A percentile compares a stretch with the other conserved stretches of the same genome.
Evolutionary conservation across 2,888 invertebrate genomes (phyloP).

Genomic region (Ypsolopha sequella): DNA sequence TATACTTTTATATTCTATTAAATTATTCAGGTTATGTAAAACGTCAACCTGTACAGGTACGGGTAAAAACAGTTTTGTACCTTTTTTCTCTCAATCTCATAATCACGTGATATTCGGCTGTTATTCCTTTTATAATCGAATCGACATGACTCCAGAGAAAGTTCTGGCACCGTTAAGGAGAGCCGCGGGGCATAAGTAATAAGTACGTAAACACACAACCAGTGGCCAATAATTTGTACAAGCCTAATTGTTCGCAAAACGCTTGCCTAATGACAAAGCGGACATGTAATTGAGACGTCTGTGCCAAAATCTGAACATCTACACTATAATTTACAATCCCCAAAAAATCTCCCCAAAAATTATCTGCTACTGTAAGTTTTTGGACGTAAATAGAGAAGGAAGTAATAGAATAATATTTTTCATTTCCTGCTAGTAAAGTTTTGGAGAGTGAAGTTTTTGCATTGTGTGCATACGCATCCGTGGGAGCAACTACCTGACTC

Average conservation of each 20-base stretch:
- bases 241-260: slow-evolving; percentile 51
- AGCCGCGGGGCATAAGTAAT: slow-evolving; percentile 48
- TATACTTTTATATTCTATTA: too few species aligned
- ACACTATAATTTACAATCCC: neutral
- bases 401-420: slow-evolving; percentile 54
- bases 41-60: too few species aligned
- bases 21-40: too few species aligned
- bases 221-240: slow-evolving; percentile 37
- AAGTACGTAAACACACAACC: slow-evolving; percentile 51
- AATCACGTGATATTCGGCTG: too few species aligned
- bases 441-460: slow-evolving; percentile 50
- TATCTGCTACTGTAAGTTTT: neutral
- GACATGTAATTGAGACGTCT: neutral
- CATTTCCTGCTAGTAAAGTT: slow-evolving; percentile 58
- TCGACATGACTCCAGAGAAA: slow-evolving; percentile 11
- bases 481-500: slow-evolving; percentile 63
- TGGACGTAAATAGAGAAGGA: slow-evolving; percentile 22
- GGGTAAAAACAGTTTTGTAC: too few species aligned
- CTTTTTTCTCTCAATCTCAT: too few species aligned
- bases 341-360: neutral
- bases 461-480: slow-evolving; percentile 43
- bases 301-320: neutral
- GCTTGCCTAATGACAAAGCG: slow-evolving; percentile 42
- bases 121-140: too few species aligned
- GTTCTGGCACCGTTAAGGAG: slow-evolving; percentile 42